phyloP scores from a whole-genome alignment of 2,113 vertebrate species.

The Tringa solitaria region DNA sequence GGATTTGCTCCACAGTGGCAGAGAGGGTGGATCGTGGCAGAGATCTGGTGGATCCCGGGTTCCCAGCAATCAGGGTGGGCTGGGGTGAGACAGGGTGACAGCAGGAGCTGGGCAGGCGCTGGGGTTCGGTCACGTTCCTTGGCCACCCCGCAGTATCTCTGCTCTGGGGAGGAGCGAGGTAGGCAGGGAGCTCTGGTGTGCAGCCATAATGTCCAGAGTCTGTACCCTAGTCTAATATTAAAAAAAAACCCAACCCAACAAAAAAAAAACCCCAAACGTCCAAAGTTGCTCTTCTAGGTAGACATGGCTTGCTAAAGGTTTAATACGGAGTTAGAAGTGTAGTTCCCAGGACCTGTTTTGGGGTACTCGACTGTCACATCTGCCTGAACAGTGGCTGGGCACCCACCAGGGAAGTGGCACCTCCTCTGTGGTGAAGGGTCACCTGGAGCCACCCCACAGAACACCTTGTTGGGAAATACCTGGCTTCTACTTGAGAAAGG shows the following conservation, averaged over 20 bases:
- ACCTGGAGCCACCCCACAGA: neutral
- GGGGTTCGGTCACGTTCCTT: fast-evolving
- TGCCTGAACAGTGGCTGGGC: neutral
- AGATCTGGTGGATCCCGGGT: too few relatives aligned
- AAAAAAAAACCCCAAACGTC: neutral
- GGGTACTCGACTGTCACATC: neutral
- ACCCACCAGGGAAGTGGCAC: neutral
- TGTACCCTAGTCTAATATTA: neutral
- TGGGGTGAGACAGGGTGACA: too few relatives aligned
- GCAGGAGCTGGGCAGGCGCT: fast-evolving
- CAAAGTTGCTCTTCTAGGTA: neutral
- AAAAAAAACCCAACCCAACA: neutral
- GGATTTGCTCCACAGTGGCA: neutral
- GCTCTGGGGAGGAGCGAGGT: neutral
- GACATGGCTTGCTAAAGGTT: neutral
- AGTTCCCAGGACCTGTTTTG: neutral
- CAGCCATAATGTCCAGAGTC: neutral
- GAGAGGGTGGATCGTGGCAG: neutral
- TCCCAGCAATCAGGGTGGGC: neutral
- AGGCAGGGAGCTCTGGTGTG: neutral
- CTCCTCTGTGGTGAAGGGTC: neutral
- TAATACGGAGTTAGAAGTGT: neutral
- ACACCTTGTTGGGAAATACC: fast-evolving
- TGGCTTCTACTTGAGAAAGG: neutral
- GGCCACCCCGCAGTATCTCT: fast-evolving